Evolutionary conservation across 2,113 vertebrate genomes (phyloP).

Genomic region (Pterophyllum scalare): DNA sequence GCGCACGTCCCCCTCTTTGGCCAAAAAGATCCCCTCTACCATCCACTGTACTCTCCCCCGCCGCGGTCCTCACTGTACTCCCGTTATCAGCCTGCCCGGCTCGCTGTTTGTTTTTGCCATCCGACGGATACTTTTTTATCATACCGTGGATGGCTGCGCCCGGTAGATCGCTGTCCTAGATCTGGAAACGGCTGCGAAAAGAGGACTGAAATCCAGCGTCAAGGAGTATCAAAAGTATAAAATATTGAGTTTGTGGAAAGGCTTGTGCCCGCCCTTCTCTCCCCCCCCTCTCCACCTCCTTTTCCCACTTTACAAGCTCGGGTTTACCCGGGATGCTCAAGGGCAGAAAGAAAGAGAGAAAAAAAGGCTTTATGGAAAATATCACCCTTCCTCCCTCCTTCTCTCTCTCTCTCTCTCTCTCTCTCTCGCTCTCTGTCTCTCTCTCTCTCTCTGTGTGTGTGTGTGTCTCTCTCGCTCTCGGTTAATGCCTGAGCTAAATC

Average conservation of each 20-base stretch:
- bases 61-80: conserved; percentile 62
- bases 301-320: conserved; percentile 79
- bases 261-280: conserved; percentile 66
- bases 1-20: conserved; percentile 22
- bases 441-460: conserved; percentile 61
- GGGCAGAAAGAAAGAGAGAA: conserved; percentile 84
- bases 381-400: conserved; percentile 68
- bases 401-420: conserved; percentile 40
- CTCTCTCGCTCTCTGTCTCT: conserved; percentile 63
- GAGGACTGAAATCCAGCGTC: conserved; percentile 65
- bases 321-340: conserved; percentile 84
- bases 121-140: conserved; percentile 65
- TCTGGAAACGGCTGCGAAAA: conserved; percentile 55
- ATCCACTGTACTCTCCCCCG: conserved; percentile 49
- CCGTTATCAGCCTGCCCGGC: conserved; percentile 41
- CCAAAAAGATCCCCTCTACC: conserved; percentile 21
- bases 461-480: conserved; percentile 74
- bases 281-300: conserved; percentile 50
- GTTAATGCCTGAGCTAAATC: conserved; percentile 91
- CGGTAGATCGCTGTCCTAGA: conserved; percentile 73
- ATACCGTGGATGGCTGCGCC: conserved; percentile 61
- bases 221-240: conserved; percentile 79
- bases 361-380: conserved; percentile 84
- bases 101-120: conserved; percentile 62
- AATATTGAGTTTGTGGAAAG: conserved; percentile 78